These are phyloP conservation scores for Leptestheria dahalacensis DNA, from an alignment of 1,140 invertebrate species.

Conservation along the genomic window DNA sequence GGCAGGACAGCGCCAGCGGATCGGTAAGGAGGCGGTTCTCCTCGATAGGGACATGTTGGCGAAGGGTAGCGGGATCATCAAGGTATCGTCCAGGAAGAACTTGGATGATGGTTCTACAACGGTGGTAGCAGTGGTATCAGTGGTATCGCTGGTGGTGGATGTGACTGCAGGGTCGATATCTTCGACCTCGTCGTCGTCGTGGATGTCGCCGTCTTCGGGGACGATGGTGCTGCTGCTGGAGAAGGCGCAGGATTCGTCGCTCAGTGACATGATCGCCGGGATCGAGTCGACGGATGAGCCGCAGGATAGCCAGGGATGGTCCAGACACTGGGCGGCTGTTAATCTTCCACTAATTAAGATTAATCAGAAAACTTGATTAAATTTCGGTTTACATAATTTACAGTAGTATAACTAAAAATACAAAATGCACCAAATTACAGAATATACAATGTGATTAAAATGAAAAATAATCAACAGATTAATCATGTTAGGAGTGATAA, in stretches of 20 bases:
- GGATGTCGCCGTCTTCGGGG: neutral
- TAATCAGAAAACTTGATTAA: too few relatives aligned
- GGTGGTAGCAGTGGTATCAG: neutral
- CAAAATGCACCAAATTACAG: too few relatives aligned
- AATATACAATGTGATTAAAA: too few relatives aligned
- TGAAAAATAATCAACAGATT: too few relatives aligned
- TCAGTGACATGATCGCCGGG: neutral
- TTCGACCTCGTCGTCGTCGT: too few relatives aligned
- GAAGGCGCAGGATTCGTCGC: neutral
- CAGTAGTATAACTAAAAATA: too few relatives aligned
- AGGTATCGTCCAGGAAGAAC: neutral
- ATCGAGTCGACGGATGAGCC: neutral
- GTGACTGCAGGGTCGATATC: too few relatives aligned
- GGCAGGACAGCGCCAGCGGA: neutral
- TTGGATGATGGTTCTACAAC: neutral
- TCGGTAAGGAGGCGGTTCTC: neutral
- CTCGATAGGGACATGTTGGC: neutral
- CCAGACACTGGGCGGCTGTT: conserved; percentile 42
- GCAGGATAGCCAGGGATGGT: conserved; percentile 41
- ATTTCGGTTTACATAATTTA: too few relatives aligned
- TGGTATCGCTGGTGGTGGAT: neutral
- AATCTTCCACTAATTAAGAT: conserved; percentile 40
- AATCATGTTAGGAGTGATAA: too few relatives aligned
- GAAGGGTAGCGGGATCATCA: neutral
- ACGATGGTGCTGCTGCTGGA: conserved; percentile 10